A percentile compares a stretch with the other conserved stretches of the same genome.
Conservation (phyloP, 2,113 vertebrate species). For the Indicator maculatus region DNA sequence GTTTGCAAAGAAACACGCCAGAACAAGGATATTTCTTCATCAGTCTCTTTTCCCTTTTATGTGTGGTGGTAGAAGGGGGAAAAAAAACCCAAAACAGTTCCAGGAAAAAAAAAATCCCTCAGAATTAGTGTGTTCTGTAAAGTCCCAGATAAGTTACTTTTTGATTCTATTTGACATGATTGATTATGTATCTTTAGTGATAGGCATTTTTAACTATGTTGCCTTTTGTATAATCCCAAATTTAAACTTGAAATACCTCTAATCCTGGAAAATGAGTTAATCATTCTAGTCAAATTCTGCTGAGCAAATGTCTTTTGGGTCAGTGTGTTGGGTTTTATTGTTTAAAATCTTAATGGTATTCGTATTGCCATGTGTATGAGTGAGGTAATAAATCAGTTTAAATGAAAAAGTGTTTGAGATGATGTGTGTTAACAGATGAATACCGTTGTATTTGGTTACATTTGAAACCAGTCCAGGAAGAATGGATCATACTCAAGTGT, state of each 20-base stretch:
- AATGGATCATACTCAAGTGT: conserved; percentile 1
- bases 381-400: background rate
- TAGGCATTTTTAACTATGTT: background rate
- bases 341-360: background rate
- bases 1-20: background rate
- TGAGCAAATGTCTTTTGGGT: background rate
- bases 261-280: background rate
- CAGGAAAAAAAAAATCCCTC: too few relatives aligned
- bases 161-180: background rate
- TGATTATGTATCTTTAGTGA: background rate
- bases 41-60: background rate
- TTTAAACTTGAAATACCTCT: background rate
- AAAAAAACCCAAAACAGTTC: background rate
- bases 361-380: background rate
- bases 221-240: background rate
- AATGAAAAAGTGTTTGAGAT: background rate
- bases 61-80: background rate
- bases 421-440: background rate
- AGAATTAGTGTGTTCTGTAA: background rate
- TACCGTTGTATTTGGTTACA: background rate
- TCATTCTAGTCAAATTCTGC: background rate
- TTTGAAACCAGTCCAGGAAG: background rate
- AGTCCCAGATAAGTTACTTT: background rate
- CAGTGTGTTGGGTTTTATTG: background rate
- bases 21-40: background rate